A percentile compares a stretch with the other conserved stretches of the same genome.
Evolutionary conservation across 2,113 vertebrate species (phyloP).

Genomic region (Laterallus jamaicensis): DNA sequence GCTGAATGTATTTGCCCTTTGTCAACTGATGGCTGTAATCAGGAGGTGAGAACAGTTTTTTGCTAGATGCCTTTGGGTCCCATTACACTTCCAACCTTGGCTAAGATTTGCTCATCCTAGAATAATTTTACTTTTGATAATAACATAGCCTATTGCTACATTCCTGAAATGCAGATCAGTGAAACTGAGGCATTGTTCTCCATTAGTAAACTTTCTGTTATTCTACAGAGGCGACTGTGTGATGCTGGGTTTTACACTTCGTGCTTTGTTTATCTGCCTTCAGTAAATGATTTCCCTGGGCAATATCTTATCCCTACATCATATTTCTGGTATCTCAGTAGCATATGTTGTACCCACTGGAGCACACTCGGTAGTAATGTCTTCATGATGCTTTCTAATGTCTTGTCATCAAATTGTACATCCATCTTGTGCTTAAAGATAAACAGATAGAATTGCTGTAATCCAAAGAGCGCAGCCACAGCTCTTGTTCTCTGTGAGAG

Average conservation of each 20-base stretch:
- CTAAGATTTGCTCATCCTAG: neutral
- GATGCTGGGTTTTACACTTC: constrained; percentile 6
- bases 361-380: constrained; percentile 34
- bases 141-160: neutral
- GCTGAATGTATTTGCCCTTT: neutral
- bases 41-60: neutral
- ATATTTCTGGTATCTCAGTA: constrained; percentile 48
- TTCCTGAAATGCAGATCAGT: neutral
- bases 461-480: constrained; percentile 9
- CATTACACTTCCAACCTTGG: neutral
- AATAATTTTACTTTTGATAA: neutral
- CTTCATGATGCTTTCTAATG: constrained; percentile 56
- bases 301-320: constrained; percentile 61
- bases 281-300: constrained; percentile 58
- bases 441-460: constrained; percentile 32
- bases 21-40: neutral
- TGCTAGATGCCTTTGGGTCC: neutral
- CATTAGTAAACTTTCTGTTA: neutral
- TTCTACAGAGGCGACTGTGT: neutral
- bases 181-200: constrained; percentile 1
- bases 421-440: constrained; percentile 49
- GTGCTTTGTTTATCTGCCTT: constrained; percentile 62
- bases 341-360: constrained; percentile 29
- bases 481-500: neutral
- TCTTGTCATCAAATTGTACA: constrained; percentile 39